These are phyloP conservation scores for Caranx ignobilis DNA, from an alignment of 2,113 vertebrate genomes.

Conservation along the genomic window DNA sequence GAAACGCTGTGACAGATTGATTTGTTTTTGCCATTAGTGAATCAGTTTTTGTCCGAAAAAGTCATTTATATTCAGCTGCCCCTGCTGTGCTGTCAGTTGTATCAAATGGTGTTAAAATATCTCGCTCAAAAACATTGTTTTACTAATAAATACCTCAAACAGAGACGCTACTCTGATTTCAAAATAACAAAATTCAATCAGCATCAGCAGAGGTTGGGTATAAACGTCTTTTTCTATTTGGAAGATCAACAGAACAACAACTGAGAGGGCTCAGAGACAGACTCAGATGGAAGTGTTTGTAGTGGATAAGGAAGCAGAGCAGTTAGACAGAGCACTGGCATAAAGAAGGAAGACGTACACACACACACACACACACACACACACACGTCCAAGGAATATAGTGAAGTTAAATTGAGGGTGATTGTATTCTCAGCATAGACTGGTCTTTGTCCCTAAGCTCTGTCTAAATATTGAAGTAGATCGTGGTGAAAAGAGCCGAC, in stretches of 20 bases:
- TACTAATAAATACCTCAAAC: conserved; percentile 22
- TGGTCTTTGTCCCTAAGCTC: conserved; percentile 77
- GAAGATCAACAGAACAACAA: conserved; percentile 1
- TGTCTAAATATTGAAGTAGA: conserved; percentile 81
- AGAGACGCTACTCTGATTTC: conserved; percentile 6
- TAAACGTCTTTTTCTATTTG: conserved; percentile 6
- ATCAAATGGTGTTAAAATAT: background rate
- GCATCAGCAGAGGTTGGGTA: background rate
- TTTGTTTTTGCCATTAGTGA: conserved; percentile 14
- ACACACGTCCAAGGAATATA: conserved; percentile 34
- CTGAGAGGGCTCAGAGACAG: background rate
- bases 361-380: conserved; percentile 23
- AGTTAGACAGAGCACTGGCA: conserved; percentile 37
- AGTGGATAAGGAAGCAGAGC: conserved; percentile 13
- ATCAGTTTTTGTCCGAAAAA: conserved; percentile 3
- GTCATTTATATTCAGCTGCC: conserved; percentile 19
- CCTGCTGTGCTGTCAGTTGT: conserved; percentile 21
- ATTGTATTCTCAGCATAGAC: conserved; percentile 73
- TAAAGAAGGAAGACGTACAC: conserved; percentile 23
- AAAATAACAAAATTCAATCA: background rate
- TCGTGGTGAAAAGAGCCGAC: conserved; percentile 72
- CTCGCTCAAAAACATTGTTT: background rate
- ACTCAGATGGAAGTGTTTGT: conserved; percentile 10
- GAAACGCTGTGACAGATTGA: conserved; percentile 7
- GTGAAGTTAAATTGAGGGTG: conserved; percentile 71